These are phyloP conservation scores for Chunga burmeisteri DNA, from an alignment of 2,113 vertebrate species.

Conservation along the genomic window DNA sequence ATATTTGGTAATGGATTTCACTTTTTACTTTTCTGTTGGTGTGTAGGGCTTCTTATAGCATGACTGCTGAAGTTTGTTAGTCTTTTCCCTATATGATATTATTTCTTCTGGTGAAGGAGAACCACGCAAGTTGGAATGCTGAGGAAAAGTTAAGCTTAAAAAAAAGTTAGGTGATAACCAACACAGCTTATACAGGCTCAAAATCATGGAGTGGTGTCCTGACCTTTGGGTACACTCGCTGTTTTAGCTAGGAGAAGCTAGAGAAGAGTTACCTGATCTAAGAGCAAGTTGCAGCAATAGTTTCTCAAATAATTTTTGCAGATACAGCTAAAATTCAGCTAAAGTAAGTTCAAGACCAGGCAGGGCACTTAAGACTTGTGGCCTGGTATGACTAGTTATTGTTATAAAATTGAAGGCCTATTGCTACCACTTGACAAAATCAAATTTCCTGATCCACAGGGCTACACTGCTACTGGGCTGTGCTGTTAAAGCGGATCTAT, in stretches of 20 bases:
- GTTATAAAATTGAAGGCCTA: not conserved
- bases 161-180: not conserved
- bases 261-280: not conserved
- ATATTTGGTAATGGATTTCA: not conserved
- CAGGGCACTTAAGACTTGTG: not conserved
- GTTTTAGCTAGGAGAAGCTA: not conserved
- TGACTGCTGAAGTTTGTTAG: not conserved
- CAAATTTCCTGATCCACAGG: not conserved
- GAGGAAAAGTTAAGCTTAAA: not conserved
- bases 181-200: not conserved
- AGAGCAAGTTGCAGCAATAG: not conserved
- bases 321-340: not conserved
- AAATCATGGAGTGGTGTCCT: not conserved
- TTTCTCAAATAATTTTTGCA: not conserved
- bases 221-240: not conserved
- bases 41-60: not conserved
- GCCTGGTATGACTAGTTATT: not conserved
- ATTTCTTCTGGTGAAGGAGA: not conserved
- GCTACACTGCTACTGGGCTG: not conserved
- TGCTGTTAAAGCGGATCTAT: not conserved
- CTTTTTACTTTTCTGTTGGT: not conserved
- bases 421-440: not conserved
- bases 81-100: not conserved
- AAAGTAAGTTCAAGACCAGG: not conserved
- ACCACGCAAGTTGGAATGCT: not conserved